phyloP scores from a whole-genome alignment of 2,888 invertebrate species.

The Arge pagana region DNA sequence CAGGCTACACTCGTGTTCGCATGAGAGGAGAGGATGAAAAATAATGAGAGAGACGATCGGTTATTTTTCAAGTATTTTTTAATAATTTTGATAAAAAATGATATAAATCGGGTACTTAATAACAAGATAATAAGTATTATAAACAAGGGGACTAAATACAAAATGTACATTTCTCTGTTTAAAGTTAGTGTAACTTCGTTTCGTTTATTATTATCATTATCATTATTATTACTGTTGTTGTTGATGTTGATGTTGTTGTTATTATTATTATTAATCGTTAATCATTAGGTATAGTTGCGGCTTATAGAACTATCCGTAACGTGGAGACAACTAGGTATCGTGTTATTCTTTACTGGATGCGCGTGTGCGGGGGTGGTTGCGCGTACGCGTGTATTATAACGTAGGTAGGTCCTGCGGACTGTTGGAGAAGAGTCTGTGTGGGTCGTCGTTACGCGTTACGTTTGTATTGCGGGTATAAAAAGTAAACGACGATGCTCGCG shows the following conservation, averaged over 20 bases:
- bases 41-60: constrained; percentile 31
- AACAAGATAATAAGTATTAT: constrained; percentile 59
- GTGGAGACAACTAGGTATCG: constrained; percentile 51
- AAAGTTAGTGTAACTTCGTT: constrained; percentile 53
- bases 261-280: too few species aligned
- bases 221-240: constrained; percentile 20
- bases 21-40: background rate
- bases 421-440: too few species aligned
- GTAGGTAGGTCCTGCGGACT: too few species aligned
- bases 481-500: too few species aligned
- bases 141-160: constrained; percentile 59
- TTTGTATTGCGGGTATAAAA: too few species aligned
- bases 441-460: too few species aligned
- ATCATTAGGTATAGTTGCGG: constrained; percentile 48
- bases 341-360: constrained; percentile 37
- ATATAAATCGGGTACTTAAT: constrained; percentile 59
- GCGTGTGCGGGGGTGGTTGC: too few species aligned
- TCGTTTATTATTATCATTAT: constrained; percentile 39
- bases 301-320: constrained; percentile 53
- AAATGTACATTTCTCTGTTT: constrained; percentile 55
- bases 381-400: too few species aligned
- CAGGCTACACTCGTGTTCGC: constrained; percentile 6
- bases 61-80: constrained; percentile 57
- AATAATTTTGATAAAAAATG: constrained; percentile 59
- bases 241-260: too few species aligned